Evolutionary conservation across 2,888 invertebrate species (phyloP).

Genomic region (Tubulanus polymorphus): DNA sequence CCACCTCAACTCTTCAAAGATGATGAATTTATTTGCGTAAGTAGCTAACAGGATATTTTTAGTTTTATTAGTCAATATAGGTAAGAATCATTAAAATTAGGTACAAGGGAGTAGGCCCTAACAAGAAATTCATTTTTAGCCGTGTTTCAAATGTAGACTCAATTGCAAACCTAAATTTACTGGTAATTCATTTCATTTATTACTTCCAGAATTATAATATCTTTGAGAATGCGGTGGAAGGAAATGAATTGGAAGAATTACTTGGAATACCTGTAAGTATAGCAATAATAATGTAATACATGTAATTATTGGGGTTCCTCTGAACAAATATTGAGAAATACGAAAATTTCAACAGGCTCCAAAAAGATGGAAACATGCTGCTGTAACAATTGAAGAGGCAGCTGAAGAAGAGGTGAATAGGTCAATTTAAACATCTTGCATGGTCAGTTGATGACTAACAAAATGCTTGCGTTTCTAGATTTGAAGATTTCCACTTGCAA

Average conservation of each 20-base stretch:
- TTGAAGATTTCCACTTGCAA: too few species aligned
- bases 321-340: too few species aligned
- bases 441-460: too few species aligned
- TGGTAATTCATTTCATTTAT: slow-evolving; percentile 27
- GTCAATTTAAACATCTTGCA: too few species aligned
- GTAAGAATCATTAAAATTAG: not conserved
- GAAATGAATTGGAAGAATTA: slow-evolving; percentile 83
- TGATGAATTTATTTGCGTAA: slow-evolving; percentile 88
- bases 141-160: not conserved
- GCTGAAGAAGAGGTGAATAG: too few species aligned
- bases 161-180: not conserved
- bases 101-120: not conserved
- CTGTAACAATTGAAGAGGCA: too few species aligned
- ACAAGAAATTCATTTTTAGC: not conserved
- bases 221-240: slow-evolving; percentile 87
- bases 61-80: not conserved
- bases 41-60: slow-evolving; percentile 36
- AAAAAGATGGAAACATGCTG: too few species aligned
- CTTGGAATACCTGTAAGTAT: slow-evolving; percentile 27
- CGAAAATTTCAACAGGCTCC: too few species aligned
- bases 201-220: slow-evolving; percentile 79
- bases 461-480: too few species aligned
- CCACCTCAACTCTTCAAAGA: slow-evolving; percentile 90
- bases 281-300: too few species aligned
- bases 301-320: too few species aligned